Evolutionary conservation across 2,797 vertebrate genomes (phyloP).

Genomic region (Rhinatrema bivittatum): DNA sequence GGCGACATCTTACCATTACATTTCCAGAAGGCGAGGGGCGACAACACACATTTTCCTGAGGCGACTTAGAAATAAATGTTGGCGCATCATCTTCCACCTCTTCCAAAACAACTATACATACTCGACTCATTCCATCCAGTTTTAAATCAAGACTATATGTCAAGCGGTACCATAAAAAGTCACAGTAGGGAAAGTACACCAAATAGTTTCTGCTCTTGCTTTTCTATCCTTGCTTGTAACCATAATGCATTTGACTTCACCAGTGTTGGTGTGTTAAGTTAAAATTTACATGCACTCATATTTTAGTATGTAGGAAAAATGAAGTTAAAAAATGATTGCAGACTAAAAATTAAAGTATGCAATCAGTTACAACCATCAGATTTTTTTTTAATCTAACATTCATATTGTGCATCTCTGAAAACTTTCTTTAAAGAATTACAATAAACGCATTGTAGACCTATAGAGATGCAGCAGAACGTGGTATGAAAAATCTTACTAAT

Average conservation of each 20-base stretch:
- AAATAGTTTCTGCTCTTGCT: slow-evolving; percentile 39
- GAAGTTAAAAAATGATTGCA: no score
- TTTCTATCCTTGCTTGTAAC: slow-evolving; percentile 34
- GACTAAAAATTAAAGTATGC: no score
- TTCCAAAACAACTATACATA: slow-evolving; percentile 98
- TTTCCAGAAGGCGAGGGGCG: slow-evolving; percentile 46
- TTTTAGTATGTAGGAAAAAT: no score
- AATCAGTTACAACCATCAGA: no score
- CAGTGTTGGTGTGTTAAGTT: slow-evolving; percentile 7
- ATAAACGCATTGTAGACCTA: no score
- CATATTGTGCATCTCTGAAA: no score
- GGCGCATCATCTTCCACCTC: slow-evolving; percentile 93
- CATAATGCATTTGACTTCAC: slow-evolving; percentile 29
- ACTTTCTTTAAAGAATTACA: no score
- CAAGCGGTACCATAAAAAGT: slow-evolving; percentile 30
- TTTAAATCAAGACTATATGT: slow-evolving; percentile 39
- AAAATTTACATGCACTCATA: no score
- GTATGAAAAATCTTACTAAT: slow-evolving; percentile 19
- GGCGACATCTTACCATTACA: slow-evolving; percentile 68
- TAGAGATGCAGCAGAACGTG: no score
- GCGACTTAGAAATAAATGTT: slow-evolving; percentile 65
- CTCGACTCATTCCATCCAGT: slow-evolving; percentile 88
- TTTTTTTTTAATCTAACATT: no score
- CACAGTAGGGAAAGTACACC: slow-evolving; percentile 18
- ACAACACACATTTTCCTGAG: slow-evolving; percentile 56